Percentiles rank a stretch among this genome's conserved stretches.
phyloP scores from a whole-genome alignment of 2,888 invertebrate species.

The Galerucella calmariensis region DNA sequence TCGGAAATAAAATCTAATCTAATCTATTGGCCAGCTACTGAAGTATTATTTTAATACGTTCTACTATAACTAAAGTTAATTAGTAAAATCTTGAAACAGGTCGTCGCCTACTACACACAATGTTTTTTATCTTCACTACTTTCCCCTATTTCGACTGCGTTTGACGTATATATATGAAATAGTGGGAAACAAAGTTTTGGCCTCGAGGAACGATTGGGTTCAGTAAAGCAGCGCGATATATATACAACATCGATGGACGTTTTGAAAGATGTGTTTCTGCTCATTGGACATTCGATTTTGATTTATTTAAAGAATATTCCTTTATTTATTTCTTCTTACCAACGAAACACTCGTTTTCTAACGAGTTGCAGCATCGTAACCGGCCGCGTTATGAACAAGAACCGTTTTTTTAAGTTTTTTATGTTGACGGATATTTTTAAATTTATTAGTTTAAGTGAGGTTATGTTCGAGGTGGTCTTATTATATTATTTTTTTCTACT shows the following conservation, averaged over 20 bases:
- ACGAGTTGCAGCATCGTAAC: constrained; percentile 22
- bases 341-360: constrained; percentile 27
- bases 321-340: constrained; percentile 20
- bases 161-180: constrained; percentile 42
- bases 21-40: too few species aligned
- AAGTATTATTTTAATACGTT: too few species aligned
- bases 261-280: constrained; percentile 46
- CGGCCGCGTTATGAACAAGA: neutral
- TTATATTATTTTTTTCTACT: neutral
- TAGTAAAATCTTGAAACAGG: too few species aligned
- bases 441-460: constrained; percentile 4
- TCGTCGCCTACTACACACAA: too few species aligned
- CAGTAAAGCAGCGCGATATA: constrained; percentile 29
- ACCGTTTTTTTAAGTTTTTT: neutral
- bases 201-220: constrained; percentile 38
- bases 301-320: constrained; percentile 42
- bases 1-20: too few species aligned
- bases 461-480: constrained; percentile 18
- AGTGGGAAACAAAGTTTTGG: constrained; percentile 40
- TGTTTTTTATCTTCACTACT: neutral
- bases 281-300: constrained; percentile 47
- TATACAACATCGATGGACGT: constrained; percentile 34
- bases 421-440: constrained; percentile 9
- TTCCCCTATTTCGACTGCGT: constrained; percentile 28
- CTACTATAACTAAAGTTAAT: too few species aligned